Conservation (phyloP, 2,113 vertebrate species). For the Himantopus leucocephalus region DNA sequence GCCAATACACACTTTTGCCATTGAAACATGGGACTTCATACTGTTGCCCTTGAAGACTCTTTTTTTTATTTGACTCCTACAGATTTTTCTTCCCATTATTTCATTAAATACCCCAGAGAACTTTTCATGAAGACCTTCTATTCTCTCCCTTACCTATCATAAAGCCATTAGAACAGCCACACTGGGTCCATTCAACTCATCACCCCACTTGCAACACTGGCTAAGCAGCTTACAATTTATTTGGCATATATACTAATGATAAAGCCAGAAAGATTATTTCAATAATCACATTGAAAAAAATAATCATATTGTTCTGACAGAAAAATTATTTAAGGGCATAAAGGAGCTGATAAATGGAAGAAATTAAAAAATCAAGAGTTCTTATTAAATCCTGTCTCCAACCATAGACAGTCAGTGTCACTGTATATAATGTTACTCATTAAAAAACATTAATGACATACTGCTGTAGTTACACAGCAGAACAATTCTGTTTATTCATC, state of each 20-base stretch:
- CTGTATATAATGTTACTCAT: constrained; percentile 17
- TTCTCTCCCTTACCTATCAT: not conserved
- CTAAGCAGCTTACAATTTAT: not conserved
- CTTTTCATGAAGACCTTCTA: not conserved
- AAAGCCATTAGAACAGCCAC: not conserved
- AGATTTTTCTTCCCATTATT: not conserved
- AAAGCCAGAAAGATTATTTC: not conserved
- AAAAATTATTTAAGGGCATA: not conserved
- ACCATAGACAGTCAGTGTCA: not conserved
- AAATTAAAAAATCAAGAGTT: constrained; percentile 3
- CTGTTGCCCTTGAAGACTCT: not conserved
- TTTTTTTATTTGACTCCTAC: not conserved
- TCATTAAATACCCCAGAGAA: not conserved
- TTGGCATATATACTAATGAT: not conserved
- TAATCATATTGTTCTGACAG: not conserved
- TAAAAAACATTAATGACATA: constrained; percentile 24
- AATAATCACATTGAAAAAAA: not conserved
- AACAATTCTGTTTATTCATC: constrained; percentile 51
- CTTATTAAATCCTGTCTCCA: not conserved
- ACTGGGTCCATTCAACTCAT: not conserved
- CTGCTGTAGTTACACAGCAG: constrained; percentile 21
- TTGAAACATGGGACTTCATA: not conserved
- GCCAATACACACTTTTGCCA: not conserved
- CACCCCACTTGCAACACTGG: not conserved
- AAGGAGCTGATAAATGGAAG: not conserved